Percentiles rank a stretch among this genome's conserved stretches.
phyloP scores from a whole-genome alignment of 2,797 vertebrate genomes.

The Cetoscarus ocellatus region DNA sequence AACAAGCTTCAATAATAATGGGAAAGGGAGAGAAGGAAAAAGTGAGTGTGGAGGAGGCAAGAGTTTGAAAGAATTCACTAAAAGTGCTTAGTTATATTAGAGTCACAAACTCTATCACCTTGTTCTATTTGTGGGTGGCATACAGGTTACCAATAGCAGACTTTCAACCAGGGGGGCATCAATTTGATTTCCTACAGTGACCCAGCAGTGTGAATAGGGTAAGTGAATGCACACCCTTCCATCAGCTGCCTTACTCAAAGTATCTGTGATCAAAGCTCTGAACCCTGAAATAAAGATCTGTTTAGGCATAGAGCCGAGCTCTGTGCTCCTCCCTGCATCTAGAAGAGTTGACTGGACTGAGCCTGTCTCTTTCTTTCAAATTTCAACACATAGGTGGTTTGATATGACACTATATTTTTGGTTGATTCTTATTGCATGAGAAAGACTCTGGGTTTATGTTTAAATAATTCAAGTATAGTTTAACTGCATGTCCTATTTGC shows the following conservation, averaged over 20 bases:
- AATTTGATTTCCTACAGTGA: constrained; percentile 46
- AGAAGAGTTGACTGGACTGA: constrained; percentile 9
- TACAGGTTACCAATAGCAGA: constrained; percentile 55
- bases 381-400: neutral
- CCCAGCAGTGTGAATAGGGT: constrained; percentile 27
- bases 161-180: constrained; percentile 31
- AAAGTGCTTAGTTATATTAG: constrained; percentile 60
- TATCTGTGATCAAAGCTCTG: constrained; percentile 46
- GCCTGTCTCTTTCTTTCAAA: neutral
- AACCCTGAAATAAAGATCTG: constrained; percentile 55
- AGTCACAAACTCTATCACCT: constrained; percentile 63
- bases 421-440: neutral
- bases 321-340: constrained; percentile 15
- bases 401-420: neutral
- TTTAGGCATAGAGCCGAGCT: constrained; percentile 26
- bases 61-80: constrained; percentile 63
- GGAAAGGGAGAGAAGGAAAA: constrained; percentile 43
- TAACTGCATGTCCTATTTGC: neutral
- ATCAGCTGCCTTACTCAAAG: constrained; percentile 42
- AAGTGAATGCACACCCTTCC: constrained; percentile 39
- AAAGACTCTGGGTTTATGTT: neutral
- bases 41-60: constrained; percentile 34
- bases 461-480: neutral
- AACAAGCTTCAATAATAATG: constrained; percentile 74
- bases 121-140: constrained; percentile 48